These are phyloP conservation scores for Lemur catta DNA, from an alignment of 2,797 vertebrate genomes.

Conservation along the genomic window DNA sequence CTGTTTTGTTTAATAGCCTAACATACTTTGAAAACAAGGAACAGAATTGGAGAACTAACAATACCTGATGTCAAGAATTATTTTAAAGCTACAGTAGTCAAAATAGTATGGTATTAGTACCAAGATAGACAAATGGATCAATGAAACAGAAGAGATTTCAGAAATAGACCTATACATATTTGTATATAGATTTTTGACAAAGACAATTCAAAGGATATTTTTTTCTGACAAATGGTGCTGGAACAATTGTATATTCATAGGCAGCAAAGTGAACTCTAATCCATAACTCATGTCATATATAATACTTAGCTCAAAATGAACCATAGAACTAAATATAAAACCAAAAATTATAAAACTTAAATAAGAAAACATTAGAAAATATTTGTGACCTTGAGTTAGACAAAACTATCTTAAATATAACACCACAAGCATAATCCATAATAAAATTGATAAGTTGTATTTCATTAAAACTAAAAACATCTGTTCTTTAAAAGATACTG, in stretches of 20 bases:
- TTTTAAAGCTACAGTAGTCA: background rate
- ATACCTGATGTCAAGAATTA: background rate
- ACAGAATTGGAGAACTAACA: background rate
- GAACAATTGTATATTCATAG: background rate
- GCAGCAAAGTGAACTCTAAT: background rate
- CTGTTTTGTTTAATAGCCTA: background rate
- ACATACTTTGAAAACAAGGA: background rate
- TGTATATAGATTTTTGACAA: background rate
- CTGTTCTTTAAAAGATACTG: background rate
- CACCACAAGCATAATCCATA: background rate
- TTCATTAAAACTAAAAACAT: background rate
- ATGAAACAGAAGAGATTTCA: background rate
- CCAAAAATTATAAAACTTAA: background rate
- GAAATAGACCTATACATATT: background rate
- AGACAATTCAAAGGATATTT: background rate
- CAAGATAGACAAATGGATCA: background rate
- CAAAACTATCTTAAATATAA: background rate
- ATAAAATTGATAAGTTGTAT: background rate
- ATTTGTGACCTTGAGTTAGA: background rate
- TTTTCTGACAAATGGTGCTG: background rate
- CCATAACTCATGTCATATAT: background rate
- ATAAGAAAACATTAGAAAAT: background rate
- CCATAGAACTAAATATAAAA: background rate
- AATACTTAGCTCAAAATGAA: conserved; percentile 5
- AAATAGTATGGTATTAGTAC: background rate